Evolutionary conservation across 2,888 invertebrate species (phyloP), one percentile per base, ranked within the genome.

Genomic region (Cerastis rubricosa): DNA sequence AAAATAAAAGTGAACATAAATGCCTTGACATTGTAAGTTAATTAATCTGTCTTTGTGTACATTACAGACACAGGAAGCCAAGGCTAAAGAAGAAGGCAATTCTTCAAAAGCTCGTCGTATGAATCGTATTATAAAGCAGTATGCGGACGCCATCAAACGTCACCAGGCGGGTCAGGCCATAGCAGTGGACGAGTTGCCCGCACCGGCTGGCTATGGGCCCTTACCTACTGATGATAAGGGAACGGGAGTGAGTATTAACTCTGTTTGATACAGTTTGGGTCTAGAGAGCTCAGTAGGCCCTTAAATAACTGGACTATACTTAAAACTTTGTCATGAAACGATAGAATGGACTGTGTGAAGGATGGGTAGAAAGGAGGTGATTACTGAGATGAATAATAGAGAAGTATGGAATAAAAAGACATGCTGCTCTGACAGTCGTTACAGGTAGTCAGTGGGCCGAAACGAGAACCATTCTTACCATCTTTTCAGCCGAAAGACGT

Each of bases 51-150:
- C 0, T 12, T n/a, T 78, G 4, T 57, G 61, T 12, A 45, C 14
- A 59, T 73, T 68, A 7, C 94, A 97, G 93, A 96, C 97, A 91
- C 97, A 98, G 93, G 98, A 98, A 94, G 97, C 97, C 40, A 97
- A 98, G 76, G 99, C 99, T 5, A 98, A 98, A 92, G 97, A 97
- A 74, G 98, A 98, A 88, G 98, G 98, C 4, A 99, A 99, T 92
- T 94, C 97, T 0, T 98, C 99, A 49, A 99, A 99, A 94, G 98
- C 98, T 0, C 97, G 99, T 74, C 97, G 99, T 72, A 98, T 99
- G 97, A 98, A 98, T 0, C 97, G 99, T 69, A 99, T 99, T 87
- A 98, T 99, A 54, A 99, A 99, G 95, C 99, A 99, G 94, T 99
- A 98, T 91, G 98, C 98, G 90, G 98, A 98, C 87, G 99, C 99